These are phyloP conservation scores for Neoscelio sp. DNA, from an alignment of 2,888 invertebrate species.

Conservation along the genomic window DNA sequence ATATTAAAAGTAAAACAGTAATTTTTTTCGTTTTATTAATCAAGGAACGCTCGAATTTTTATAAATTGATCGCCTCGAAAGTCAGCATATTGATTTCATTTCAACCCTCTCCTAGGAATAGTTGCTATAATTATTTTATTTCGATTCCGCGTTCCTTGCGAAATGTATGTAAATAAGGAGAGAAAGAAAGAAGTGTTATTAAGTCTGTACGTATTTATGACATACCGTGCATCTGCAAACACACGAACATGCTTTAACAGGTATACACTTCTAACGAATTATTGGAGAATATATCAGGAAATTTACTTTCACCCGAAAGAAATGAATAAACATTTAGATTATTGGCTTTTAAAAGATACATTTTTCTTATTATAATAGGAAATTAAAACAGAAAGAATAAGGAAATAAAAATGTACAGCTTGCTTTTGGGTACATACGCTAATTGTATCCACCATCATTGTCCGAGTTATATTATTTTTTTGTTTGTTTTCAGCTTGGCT, in stretches of 20 bases:
- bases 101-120: constrained; percentile 15
- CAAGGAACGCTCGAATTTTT: constrained; percentile 7
- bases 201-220: background rate
- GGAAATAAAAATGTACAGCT: too few species aligned
- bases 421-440: too few species aligned
- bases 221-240: constrained; percentile 3
- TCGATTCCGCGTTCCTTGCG: constrained; percentile 1
- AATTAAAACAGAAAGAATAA: too few species aligned
- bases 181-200: background rate
- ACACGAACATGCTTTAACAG: constrained; percentile 6
- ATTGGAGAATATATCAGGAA: constrained; percentile 5
- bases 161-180: too few species aligned
- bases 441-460: too few species aligned
- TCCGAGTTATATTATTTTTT: too few species aligned
- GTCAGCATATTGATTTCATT: constrained; percentile 43
- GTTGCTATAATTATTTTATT: constrained; percentile 20
- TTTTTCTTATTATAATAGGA: too few species aligned
- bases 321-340: constrained; percentile 18
- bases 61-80: constrained; percentile 36
- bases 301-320: constrained; percentile 18
- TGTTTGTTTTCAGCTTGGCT: too few species aligned
- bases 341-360: constrained; percentile 1
- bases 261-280: constrained; percentile 3
- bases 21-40: constrained; percentile 5
- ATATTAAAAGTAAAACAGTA: constrained; percentile 35